Conservation (phyloP, 2,113 vertebrate species). For the Chamaetylas fuelleborni region DNA sequence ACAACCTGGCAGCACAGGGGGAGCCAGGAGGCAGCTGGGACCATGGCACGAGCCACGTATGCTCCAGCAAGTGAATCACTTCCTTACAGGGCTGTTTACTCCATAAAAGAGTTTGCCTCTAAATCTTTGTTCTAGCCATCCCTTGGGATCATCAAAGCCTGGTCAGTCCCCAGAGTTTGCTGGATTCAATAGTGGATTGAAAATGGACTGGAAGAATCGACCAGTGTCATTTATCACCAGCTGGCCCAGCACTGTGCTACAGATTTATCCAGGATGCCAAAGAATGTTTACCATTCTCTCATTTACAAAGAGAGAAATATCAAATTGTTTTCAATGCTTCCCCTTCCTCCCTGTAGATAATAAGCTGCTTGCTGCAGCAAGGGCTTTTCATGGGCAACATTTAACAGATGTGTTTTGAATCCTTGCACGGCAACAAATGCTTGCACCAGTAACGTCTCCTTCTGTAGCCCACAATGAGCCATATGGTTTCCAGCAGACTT, state of each 20-base stretch:
- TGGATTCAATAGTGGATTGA: background rate
- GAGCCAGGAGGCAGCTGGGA: background rate
- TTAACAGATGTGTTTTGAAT: conserved; percentile 26
- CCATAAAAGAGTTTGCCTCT: background rate
- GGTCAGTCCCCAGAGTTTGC: background rate
- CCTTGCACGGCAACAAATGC: background rate
- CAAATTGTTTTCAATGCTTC: background rate
- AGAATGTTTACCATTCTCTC: background rate
- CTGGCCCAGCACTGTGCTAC: background rate
- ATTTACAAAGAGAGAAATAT: background rate
- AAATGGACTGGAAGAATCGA: background rate
- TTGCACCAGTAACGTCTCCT: background rate
- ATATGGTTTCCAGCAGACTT: background rate
- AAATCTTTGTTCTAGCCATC: background rate
- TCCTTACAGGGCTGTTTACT: background rate
- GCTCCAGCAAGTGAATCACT: background rate
- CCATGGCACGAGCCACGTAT: background rate
- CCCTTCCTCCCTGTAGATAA: background rate
- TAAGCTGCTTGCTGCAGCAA: background rate
- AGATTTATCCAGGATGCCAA: background rate
- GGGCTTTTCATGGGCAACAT: background rate
- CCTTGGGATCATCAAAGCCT: background rate
- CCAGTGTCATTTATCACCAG: background rate
- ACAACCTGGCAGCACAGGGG: background rate
- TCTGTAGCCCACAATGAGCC: background rate